These are phyloP conservation scores for Phalacrocorax brasilianus DNA, from an alignment of 2,113 vertebrate genomes.

Conservation along the genomic window DNA sequence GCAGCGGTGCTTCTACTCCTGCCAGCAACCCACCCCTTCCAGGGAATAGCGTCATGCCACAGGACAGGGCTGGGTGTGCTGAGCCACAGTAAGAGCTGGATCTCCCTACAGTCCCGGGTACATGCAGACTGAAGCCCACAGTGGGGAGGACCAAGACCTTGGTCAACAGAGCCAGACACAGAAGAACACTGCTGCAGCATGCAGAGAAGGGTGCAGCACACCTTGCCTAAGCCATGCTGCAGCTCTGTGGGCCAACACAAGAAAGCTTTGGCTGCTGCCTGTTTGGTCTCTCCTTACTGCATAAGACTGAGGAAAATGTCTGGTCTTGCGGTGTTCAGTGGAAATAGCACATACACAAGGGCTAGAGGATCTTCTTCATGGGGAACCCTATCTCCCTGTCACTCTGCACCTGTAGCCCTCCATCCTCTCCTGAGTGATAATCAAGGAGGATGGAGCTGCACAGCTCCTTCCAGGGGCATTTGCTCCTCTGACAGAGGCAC, in stretches of 20 bases:
- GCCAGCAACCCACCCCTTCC: neutral
- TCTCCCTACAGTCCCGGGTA: neutral
- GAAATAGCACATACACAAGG: neutral
- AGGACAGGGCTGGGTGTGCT: neutral
- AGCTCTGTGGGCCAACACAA: neutral
- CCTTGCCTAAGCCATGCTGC: neutral
- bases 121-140: neutral
- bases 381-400: neutral
- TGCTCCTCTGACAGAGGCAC: neutral
- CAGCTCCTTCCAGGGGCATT: neutral
- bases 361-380: neutral
- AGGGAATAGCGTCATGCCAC: accelerated
- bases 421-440: neutral
- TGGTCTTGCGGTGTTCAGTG: neutral
- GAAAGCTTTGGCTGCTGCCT: neutral
- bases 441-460: neutral
- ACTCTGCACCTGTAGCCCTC: neutral
- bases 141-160: neutral
- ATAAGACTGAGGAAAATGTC: neutral
- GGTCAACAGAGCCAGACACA: neutral
- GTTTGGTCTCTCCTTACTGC: neutral
- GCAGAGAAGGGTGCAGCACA: neutral
- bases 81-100: neutral
- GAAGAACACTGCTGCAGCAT: neutral
- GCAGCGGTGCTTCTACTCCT: neutral